Conservation (phyloP, 1,140 invertebrate genomes). For the Brachionus koreanus region DNA sequence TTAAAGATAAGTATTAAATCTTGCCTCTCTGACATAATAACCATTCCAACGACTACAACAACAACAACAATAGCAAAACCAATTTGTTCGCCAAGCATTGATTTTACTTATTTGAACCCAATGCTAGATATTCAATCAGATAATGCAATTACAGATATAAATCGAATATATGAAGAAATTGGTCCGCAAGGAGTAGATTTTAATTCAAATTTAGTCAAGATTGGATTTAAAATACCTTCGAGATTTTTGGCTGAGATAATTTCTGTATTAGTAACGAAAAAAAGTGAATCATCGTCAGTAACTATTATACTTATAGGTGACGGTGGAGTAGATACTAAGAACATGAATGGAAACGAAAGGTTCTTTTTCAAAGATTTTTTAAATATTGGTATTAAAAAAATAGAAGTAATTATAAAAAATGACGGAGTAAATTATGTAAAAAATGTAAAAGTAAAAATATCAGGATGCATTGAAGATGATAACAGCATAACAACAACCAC, state of each 20-base stretch:
- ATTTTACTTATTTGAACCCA: background rate
- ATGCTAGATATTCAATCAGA: background rate
- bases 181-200: background rate
- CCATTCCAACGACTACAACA: background rate
- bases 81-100: background rate
- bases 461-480: background rate
- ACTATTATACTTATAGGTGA: background rate
- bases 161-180: background rate
- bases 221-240: background rate
- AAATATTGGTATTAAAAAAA: background rate
- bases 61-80: background rate
- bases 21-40: background rate
- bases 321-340: background rate
- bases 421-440: background rate
- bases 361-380: background rate
- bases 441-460: constrained; percentile 16
- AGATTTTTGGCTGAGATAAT: background rate
- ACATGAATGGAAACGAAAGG: background rate
- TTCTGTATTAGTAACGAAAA: background rate
- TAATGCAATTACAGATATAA: background rate
- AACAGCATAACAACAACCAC: background rate
- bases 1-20: background rate
- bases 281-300: background rate
- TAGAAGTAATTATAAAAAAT: background rate
- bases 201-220: background rate